Evolutionary conservation across 2,888 invertebrate genomes (phyloP).

Genomic region (Oxyteleia sp.): DNA sequence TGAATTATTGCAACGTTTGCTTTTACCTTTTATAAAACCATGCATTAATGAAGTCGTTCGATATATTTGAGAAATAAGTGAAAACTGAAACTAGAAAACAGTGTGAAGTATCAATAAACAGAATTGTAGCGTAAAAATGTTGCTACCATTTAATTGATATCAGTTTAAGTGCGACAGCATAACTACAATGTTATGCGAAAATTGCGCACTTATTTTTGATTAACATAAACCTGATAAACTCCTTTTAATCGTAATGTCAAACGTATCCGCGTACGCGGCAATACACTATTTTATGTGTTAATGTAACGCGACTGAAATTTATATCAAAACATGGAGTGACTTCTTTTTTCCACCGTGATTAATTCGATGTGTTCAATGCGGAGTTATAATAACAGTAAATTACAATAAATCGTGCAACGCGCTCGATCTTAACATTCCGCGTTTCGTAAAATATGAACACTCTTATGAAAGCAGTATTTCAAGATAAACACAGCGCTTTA

Average conservation of each 20-base stretch:
- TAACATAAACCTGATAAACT: slow-evolving; percentile 56
- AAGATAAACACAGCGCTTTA: slow-evolving; percentile 67
- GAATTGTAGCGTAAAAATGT: slow-evolving; percentile 1
- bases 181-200: slow-evolving; percentile 51
- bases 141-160: background rate
- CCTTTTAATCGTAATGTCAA: slow-evolving; percentile 54
- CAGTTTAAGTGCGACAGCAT: background rate
- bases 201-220: slow-evolving; percentile 57
- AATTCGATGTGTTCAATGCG: slow-evolving; percentile 57
- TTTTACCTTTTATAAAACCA: background rate
- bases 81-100: background rate
- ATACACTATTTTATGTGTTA: slow-evolving; percentile 39
- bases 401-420: slow-evolving; percentile 59
- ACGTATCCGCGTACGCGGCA: slow-evolving; percentile 42
- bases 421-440: slow-evolving; percentile 22
- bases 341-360: slow-evolving; percentile 52
- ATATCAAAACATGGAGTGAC: slow-evolving; percentile 61
- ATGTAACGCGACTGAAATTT: slow-evolving; percentile 58
- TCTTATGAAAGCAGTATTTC: slow-evolving; percentile 64
- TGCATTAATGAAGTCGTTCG: background rate
- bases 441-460: slow-evolving; percentile 60
- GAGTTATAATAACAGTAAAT: slow-evolving; percentile 68
- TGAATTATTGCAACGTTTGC: background rate
- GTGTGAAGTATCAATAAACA: background rate
- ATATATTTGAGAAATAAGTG: background rate